Evolutionary conservation across 1,140 invertebrate species (phyloP), one percentile per base, ranked within the genome.

Genomic region (Archegozetes longisetosus): DNA sequence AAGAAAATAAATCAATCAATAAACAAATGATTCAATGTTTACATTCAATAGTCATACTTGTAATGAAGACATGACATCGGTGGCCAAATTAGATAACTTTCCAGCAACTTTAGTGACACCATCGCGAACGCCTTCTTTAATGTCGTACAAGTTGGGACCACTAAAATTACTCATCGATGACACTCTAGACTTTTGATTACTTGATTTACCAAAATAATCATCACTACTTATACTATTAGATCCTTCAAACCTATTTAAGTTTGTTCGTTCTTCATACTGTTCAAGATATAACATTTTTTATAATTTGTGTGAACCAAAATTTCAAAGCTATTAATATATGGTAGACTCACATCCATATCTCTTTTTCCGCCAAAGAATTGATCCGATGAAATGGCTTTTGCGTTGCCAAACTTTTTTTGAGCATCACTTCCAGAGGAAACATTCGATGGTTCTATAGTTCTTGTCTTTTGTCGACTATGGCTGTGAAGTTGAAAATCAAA

Each of bases 81-180:
- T 95, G 56, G 93, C 91, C 60, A 98, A 74, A 61, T 83, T 89
- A 66, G 92, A 95, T 14, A 98, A 73, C 68, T 85, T 84, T 3
- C 88, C 92, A 28, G 94, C 93, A 60, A 98, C 92, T 77, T 93
- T 95, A 58, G 86, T 90, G 29, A 98, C 92, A 57, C 94, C 93
- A 73, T 93, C 86, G 65, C 84, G 82, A 6, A 98, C 90, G 66
- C 89, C 91, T 74, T 98, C 94, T 70, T 87, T 88, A 0, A 98
- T 89, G 69, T 97, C 93, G 64, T 94, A 87, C 52, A 98, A 78
- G 71, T 91, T 85, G 1, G 86, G 84, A 13, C 82, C 76, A 71
- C 76, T 70, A 27, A 69, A 70, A 25, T 66, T 65, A 50, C 66
- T 65, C 57, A 1, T 48, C 14, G 51, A 22, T 20, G 53, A 26